These are phyloP conservation scores for Galeopterus variegatus DNA, from an alignment of 2,113 vertebrate species.

Conservation along the genomic window DNA sequence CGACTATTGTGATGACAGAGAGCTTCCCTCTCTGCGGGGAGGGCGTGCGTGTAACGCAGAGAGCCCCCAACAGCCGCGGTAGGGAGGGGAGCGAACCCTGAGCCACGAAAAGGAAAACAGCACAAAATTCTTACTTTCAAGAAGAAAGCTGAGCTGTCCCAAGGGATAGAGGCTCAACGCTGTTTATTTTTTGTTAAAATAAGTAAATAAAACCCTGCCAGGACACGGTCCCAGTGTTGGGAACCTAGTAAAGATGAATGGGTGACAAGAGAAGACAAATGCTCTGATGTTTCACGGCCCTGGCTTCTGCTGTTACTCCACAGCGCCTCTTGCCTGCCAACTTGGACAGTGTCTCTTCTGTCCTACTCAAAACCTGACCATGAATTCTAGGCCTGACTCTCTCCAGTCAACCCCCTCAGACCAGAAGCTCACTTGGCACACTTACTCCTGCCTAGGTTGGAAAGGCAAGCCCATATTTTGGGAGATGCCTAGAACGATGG, in stretches of 20 bases:
- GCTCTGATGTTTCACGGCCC: neutral
- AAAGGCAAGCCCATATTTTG: neutral
- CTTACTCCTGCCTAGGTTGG: neutral
- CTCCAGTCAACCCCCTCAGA: neutral
- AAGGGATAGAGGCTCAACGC: neutral
- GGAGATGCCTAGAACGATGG: neutral
- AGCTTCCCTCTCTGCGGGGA: constrained; percentile 35
- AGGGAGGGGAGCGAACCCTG: rapidly evolving
- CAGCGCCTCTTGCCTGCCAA: neutral
- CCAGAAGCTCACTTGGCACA: neutral
- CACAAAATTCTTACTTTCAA: neutral
- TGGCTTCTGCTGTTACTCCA: neutral
- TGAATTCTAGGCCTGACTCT: neutral
- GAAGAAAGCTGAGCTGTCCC: neutral
- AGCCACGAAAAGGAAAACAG: neutral
- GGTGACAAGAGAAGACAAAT: neutral
- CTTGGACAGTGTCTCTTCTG: neutral
- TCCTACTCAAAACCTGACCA: neutral
- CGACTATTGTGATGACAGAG: constrained; percentile 30
- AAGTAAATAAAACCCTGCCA: neutral
- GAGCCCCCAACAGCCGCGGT: neutral
- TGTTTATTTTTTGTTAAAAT: neutral
- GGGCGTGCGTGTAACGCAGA: neutral
- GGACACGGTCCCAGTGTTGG: neutral
- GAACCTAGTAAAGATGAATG: neutral